Conservation (phyloP, 37 sponge, comb jelly and placozoan species). For the Sycon ciliatum region DNA sequence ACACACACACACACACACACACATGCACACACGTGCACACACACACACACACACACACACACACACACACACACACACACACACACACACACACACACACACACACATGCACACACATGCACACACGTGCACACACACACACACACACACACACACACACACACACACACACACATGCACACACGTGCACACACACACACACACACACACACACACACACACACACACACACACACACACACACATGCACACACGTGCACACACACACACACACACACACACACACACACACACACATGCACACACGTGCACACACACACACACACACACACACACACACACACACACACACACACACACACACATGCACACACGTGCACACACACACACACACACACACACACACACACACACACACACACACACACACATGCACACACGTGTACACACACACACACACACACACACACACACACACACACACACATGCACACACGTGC, state of each 20-base stretch:
- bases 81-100: constrained; percentile 5
- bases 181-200: too few relatives aligned
- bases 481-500: not conserved
- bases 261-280: constrained; percentile 21
- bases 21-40: not conserved
- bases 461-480: not conserved
- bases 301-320: not conserved
- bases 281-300: constrained; percentile 10
- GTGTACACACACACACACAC: not conserved
- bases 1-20: constrained; percentile 16
- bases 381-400: constrained; percentile 3
- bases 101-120: constrained; percentile 11
- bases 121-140: constrained; percentile 13
- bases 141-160: constrained; percentile 23
- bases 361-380: constrained; percentile 11
- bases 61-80: not conserved
- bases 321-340: constrained; percentile 17
- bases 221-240: too few relatives aligned
- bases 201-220: too few relatives aligned
- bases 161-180: too few relatives aligned
- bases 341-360: constrained; percentile 16
- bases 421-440: not conserved
- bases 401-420: constrained; percentile 5
- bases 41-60: not conserved
- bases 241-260: constrained; percentile 14